Base-by-base conservation (phyloP, 2,113 vertebrate genomes). In the Chlamydotis undulata region DNA sequence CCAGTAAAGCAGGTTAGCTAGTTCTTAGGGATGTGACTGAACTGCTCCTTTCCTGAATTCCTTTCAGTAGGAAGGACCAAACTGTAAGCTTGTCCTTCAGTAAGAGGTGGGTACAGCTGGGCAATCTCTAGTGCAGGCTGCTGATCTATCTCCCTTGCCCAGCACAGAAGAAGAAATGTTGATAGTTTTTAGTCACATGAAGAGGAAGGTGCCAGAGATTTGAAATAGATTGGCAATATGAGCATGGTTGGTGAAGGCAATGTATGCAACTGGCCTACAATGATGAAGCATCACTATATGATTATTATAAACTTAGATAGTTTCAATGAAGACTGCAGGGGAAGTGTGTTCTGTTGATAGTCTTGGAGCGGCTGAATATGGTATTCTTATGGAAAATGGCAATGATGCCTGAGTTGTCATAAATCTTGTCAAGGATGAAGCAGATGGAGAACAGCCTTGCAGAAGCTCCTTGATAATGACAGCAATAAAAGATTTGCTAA, bases 391-490 rank as follows among this genome's bases (percentile, higher is more conserved):
- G 60, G 81, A 93, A 87, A 10, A 45, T 52, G 43, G 56, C 64
- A 93, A 14, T 93, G 73, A 59, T 71, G 43, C 23, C 39, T 87
- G 57, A 77, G 67, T 77, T 90, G 79, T 82, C 84, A 75, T 84
- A 81, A 93, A 78, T 84, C 74, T 81, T 94, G 56, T 89, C 84
- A 93, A 93, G 52, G 56, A 68, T 75, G 57, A 94, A 94, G 93
- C 87, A 94, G 77, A 82, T 91, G 69, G 87, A 91, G n/a, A 87
- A 59, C 56, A 95, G 74, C 52, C 77, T 87, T 95, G 47, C 56
- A 82, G 77, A 93, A 94, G 28, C 29, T 91, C 64, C 28, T 89
- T 78, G 60, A 84, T 81, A 78, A 87, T 68, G 81, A 71, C 52
- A 93, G 39, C 45, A 82, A 59, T 82, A 89, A 82, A 91, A 91